phyloP scores from a whole-genome alignment of 2,797 vertebrate genomes.

The Sternarchorhynchus goeldii region DNA sequence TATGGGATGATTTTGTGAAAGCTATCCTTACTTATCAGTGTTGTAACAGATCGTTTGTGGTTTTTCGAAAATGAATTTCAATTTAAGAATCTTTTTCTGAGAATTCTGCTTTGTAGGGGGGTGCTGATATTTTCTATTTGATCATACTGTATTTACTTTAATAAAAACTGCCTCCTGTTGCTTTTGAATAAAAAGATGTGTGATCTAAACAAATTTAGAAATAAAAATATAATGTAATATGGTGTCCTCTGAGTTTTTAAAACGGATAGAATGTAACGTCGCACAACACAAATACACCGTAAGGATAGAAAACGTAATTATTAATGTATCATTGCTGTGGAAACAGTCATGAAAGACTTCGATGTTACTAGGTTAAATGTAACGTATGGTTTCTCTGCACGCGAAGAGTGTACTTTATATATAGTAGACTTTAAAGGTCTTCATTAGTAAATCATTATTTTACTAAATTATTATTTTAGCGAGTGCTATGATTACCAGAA shows the following conservation, averaged over 20 bases:
- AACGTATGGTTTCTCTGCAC: too few relatives aligned
- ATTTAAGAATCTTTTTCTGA: background rate
- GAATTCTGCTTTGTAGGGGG: conserved; percentile 15
- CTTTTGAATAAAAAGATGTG: conserved; percentile 53
- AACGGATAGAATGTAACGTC: background rate
- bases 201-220: conserved; percentile 57
- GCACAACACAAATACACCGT: background rate
- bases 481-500: background rate
- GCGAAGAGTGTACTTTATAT: background rate
- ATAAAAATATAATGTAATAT: conserved; percentile 12
- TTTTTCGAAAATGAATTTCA: background rate
- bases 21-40: conserved; percentile 30
- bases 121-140: conserved; percentile 46
- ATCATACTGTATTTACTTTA: conserved; percentile 40
- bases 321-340: too few relatives aligned
- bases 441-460: background rate
- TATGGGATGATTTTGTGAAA: conserved; percentile 11
- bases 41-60: conserved; percentile 12
- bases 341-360: too few relatives aligned
- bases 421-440: background rate
- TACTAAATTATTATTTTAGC: background rate
- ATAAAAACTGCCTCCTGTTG: conserved; percentile 8
- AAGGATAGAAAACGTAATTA: too few relatives aligned
- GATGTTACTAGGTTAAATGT: too few relatives aligned
- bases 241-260: background rate